These are phyloP conservation scores for Kryptolebias ocellatus DNA, from an alignment of 2,797 vertebrate species.

Conservation along the genomic window DNA sequence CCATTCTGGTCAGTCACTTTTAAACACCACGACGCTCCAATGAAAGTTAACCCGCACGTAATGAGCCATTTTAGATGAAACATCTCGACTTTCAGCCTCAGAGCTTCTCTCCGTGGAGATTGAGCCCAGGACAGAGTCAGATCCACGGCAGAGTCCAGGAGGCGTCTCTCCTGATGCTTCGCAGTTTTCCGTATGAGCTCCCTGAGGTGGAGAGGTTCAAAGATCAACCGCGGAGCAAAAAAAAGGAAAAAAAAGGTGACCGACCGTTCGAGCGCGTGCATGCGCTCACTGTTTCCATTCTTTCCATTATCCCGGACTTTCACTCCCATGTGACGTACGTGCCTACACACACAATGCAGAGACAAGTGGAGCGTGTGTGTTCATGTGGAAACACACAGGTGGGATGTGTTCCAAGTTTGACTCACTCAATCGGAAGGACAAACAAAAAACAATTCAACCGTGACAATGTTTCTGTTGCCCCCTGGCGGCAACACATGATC, in stretches of 20 bases:
- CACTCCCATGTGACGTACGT: slow-evolving; percentile 39
- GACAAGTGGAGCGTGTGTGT: background rate
- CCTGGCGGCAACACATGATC: slow-evolving; percentile 21
- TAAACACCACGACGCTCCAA: background rate
- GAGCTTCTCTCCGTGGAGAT: background rate
- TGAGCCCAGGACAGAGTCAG: background rate
- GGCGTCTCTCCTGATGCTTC: background rate
- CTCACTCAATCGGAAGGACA: slow-evolving; percentile 34
- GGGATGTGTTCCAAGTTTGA: background rate
- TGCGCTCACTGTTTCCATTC: slow-evolving; percentile 14
- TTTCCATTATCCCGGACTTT: slow-evolving; percentile 40
- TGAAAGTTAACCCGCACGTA: slow-evolving; percentile 3
- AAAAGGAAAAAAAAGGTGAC: slow-evolving; percentile 32
- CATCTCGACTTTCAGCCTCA: slow-evolving; percentile 35
- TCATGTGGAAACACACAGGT: background rate
- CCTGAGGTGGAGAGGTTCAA: slow-evolving; percentile 57
- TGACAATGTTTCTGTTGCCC: slow-evolving; percentile 11
- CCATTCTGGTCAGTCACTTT: background rate
- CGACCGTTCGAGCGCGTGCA: slow-evolving; percentile 42
- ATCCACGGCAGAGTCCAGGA: slow-evolving; percentile 11
- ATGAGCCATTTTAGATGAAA: background rate
- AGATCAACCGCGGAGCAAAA: slow-evolving; percentile 48
- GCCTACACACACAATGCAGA: slow-evolving; percentile 5
- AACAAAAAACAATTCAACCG: background rate
- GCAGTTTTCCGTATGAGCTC: background rate